Base-by-base conservation (phyloP, 2,888 invertebrate genomes). In the Laothoe populi region DNA sequence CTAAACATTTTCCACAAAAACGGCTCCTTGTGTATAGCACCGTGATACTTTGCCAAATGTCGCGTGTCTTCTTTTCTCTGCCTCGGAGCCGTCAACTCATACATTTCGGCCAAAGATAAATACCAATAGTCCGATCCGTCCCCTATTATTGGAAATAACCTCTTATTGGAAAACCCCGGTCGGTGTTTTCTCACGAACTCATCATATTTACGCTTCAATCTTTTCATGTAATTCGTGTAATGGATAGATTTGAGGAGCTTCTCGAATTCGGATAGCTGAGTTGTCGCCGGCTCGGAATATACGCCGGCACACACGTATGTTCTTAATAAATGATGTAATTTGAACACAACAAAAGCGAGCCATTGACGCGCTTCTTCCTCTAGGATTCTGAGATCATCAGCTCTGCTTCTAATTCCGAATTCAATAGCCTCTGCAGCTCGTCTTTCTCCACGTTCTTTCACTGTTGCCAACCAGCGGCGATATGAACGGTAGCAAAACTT, bases 91-190 rank as follows among this genome's bases (percentile, higher is more conserved):
- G 92, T 87, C 63, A 92, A 67, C 65, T 92, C 87, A 65, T 91
- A 92, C 90, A 92, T 90, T 75, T 92, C 92, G n/a, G 90, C 76
- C 48, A 92, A 70, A n/a, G 92, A 90, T 67, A 92, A 73, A 72
- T 92, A 92, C 92, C 92, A 92, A 73, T 92, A 92, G 66, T 92
- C 91, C 21, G 83, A 73, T 5, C 92, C 91, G 65, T 91, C 86
- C 13, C 92, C 92, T 68, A 92, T 92, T 65, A 92, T 83, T 4
- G 92, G 92, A 71, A 92, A 92, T 58, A 92, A 70, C 66, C 83
- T 80, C 67, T 92, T 90, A 69, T 92, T 92, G 5, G 87, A 83
- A 69, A 90, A 92, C 63, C 73, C 70, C n/a, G 91, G 87, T 48
- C 86, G 81, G 67, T 88, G 81, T 73, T 90, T 90, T 64, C 83